A percentile compares a stretch with the other conserved stretches of the same genome.
Evolutionary conservation across 2,113 vertebrate genomes (phyloP).

Genomic region (Oncorhynchus masou): DNA sequence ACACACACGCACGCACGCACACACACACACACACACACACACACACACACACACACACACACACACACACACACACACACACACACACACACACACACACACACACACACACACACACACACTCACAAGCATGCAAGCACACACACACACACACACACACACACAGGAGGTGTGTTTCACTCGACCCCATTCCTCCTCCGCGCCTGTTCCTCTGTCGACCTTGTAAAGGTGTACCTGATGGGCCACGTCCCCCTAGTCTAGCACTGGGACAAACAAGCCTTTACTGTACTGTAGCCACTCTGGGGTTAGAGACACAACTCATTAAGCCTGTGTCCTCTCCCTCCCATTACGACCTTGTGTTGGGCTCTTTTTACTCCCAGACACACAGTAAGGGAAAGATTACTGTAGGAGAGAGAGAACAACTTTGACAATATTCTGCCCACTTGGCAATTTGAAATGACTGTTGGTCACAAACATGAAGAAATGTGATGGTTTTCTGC

Average conservation of each 20-base stretch:
- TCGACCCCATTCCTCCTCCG: background rate
- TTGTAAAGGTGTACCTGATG: constrained; percentile 26
- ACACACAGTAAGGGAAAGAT: background rate
- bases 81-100: background rate
- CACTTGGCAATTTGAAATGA: background rate
- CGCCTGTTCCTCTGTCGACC: constrained; percentile 9
- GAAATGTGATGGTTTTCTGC: background rate
- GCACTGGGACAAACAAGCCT: background rate
- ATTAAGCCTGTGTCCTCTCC: constrained; percentile 22
- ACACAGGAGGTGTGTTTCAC: background rate
- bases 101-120: constrained; percentile 8
- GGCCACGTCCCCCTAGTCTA: background rate
- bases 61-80: background rate
- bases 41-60: background rate
- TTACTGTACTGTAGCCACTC: background rate
- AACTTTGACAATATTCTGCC: background rate
- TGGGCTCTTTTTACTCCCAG: background rate
- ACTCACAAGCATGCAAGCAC: constrained; percentile 5
- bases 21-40: constrained; percentile 1
- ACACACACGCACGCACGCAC: background rate
- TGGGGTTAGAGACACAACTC: constrained; percentile 25
- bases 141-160: background rate
- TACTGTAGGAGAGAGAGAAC: background rate
- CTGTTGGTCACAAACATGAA: background rate
- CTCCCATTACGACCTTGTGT: constrained; percentile 1